Evolutionary conservation across 2,797 vertebrate genomes (phyloP), one percentile per base, ranked within the genome.

Genomic region (Tadarida brasiliensis): DNA sequence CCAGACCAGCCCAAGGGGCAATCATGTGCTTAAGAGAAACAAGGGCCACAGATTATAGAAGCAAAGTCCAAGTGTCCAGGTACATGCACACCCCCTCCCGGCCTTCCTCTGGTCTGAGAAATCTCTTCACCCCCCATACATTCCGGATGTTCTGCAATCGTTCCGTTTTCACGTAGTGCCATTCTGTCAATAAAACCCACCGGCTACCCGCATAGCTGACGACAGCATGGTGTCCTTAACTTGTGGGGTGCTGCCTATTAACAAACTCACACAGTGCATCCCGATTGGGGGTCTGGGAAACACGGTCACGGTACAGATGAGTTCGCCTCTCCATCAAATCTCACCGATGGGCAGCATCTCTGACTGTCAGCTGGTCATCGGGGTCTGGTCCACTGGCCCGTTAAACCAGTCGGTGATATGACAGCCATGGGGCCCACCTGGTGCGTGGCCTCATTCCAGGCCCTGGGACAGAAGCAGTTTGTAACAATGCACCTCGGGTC

Each of bases 181-280:
- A 39, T 30, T 63, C 51, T 56, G 49, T n/a, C 73, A 11, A 12
- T 49, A 57, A 39, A 87, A 61, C 17, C n/a, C 78, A 30, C 0
- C 12, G 28, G 56, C 20, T 24, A 54, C 10, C 68, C 7, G 0
- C 44, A 22, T 8, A 17, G n/a, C 19, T 59, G n/a, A 19, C 11
- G 33, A 39, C 0, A 12, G 51, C 16, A 4, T 4, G 12, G 44
- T 49, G 59, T 26, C 35, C 68, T 59, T 11, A 3, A 33, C 15
- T 28, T 1, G 0, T 0, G 1, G 28, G 47, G 9, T 49, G 30
- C 0, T 15, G 51, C 28, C 8, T 3, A 3, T 30, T 30, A 24
- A 15, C 30, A 57, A 87, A 54, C n/a, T 24, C 56, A 47, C 30
- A 12, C 14, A 12, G 33, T 2, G 9, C 28, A 7, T 14, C 11